These are phyloP conservation scores for Aphidius gifuensis DNA, from an alignment of 1,140 invertebrate genomes.

Conservation along the genomic window DNA sequence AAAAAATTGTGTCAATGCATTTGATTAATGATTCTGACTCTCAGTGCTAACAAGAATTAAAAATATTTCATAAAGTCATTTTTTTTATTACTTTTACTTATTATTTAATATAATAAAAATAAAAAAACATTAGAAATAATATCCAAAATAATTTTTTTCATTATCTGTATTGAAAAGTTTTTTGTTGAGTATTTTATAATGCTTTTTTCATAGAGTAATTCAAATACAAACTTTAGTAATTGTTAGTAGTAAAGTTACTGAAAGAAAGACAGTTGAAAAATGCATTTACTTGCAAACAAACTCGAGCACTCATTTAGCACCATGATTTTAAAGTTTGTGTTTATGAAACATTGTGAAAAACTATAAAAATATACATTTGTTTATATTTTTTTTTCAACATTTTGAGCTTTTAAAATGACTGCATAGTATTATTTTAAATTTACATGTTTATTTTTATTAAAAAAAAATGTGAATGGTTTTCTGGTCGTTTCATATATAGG, in stretches of 20 bases:
- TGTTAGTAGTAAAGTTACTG: slow-evolving; percentile 30
- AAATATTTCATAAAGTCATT: too few species aligned
- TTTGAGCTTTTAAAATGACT: background rate
- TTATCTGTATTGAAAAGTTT: slow-evolving; percentile 18
- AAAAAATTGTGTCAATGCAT: too few species aligned
- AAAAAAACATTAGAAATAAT: background rate
- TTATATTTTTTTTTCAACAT: background rate
- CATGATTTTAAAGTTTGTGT: slow-evolving; percentile 23
- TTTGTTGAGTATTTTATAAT: background rate
- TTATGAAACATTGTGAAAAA: too few species aligned
- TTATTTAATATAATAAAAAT: background rate
- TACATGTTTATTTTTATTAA: too few species aligned
- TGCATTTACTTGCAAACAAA: slow-evolving; percentile 29
- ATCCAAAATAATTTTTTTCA: too few species aligned
- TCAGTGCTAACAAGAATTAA: too few species aligned
- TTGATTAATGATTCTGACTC: too few species aligned
- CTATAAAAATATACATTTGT: background rate
- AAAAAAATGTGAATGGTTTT: too few species aligned
- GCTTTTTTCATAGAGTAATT: slow-evolving; percentile 4
- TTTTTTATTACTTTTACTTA: background rate
- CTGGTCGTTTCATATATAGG: too few species aligned
- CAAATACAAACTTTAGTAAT: slow-evolving; percentile 20
- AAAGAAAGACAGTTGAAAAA: slow-evolving; percentile 30
- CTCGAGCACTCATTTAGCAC: slow-evolving; percentile 31
- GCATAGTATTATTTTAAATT: too few species aligned